Percentiles rank a stretch among this genome's conserved stretches.
These are phyloP conservation scores for Ploceus nigricollis DNA, from an alignment of 2,113 vertebrate species.

Conservation along the genomic window DNA sequence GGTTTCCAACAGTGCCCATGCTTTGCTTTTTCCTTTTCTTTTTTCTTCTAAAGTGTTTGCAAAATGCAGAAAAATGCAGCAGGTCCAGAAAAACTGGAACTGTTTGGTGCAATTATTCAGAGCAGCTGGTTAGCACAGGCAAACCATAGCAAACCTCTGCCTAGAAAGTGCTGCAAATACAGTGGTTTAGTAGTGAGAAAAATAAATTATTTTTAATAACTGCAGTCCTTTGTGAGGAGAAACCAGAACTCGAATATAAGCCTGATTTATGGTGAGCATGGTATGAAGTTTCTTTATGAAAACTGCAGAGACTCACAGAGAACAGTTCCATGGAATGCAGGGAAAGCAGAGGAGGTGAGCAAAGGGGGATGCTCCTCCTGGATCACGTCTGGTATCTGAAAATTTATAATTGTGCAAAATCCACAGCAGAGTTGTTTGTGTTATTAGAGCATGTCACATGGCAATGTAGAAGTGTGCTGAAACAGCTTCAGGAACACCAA, in stretches of 20 bases:
- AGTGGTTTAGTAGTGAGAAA: background rate
- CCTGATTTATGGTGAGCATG: background rate
- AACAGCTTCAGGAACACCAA: background rate
- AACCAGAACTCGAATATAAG: background rate
- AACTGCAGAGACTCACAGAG: background rate
- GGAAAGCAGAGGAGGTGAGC: background rate
- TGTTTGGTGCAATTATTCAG: constrained; percentile 49
- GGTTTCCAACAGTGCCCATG: background rate
- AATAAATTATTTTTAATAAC: background rate
- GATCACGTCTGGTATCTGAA: background rate
- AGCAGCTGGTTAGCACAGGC: background rate
- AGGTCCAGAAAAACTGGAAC: constrained; percentile 79
- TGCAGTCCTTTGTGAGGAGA: background rate
- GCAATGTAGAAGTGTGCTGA: too few species aligned
- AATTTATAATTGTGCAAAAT: background rate
- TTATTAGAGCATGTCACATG: rapidly evolving
- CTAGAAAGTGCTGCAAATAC: background rate
- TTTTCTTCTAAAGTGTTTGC: constrained; percentile 26
- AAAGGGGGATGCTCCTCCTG: background rate
- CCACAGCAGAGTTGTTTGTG: background rate
- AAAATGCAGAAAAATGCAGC: constrained; percentile 70
- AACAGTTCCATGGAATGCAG: background rate
- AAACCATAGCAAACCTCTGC: background rate
- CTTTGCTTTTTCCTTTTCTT: background rate
- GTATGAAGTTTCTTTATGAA: background rate